phyloP scores from a whole-genome alignment of 2,113 vertebrate genomes.

The Zingel zingel region DNA sequence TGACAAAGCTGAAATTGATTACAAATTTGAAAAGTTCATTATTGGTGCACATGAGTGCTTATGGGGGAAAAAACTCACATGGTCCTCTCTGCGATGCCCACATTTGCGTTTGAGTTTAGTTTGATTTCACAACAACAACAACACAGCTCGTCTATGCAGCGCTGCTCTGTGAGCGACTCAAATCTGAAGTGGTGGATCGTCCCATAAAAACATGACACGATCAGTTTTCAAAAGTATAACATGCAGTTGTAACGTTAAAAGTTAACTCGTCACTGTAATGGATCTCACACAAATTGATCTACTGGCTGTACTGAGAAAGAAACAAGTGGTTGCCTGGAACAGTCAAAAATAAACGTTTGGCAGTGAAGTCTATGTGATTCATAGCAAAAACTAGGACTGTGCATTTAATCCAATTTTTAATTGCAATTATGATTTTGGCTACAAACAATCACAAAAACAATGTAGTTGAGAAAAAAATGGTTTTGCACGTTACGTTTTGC shows the following conservation, averaged over 20 bases:
- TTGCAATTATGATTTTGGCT: no score
- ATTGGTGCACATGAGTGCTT: neutral
- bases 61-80: rapidly evolving
- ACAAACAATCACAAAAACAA: no score
- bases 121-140: neutral
- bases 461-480: no score
- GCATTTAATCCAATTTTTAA: no score
- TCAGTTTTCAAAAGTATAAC: neutral
- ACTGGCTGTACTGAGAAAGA: neutral
- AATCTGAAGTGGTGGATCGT: neutral
- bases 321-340: neutral
- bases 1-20: neutral
- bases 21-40: neutral
- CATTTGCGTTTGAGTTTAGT: neutral
- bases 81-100: neutral
- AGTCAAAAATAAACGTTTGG: neutral
- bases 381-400: neutral
- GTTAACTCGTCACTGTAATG: neutral
- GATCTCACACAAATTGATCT: neutral
- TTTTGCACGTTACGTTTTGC: no score
- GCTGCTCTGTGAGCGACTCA: neutral
- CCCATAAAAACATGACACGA: neutral
- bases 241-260: neutral
- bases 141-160: neutral
- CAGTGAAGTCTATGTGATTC: neutral